phyloP scores from a whole-genome alignment of 2,888 invertebrate species.

The Caenorhabditis angaria region DNA sequence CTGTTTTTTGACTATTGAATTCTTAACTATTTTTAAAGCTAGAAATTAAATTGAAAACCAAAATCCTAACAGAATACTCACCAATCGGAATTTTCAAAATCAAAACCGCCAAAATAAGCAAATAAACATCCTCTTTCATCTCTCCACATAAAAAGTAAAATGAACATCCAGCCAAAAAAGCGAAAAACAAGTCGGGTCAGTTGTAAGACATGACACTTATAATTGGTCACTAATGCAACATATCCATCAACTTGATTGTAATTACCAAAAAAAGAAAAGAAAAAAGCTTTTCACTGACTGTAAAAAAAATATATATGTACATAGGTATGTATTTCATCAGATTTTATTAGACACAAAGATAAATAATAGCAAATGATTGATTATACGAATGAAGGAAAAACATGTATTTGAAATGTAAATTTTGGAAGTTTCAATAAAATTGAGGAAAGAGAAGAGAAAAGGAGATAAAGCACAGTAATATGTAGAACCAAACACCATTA shows the following conservation, averaged over 20 bases:
- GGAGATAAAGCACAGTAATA: not conserved
- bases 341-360: too few species aligned
- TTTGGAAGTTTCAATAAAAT: too few species aligned
- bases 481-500: not conserved
- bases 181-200: not conserved
- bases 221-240: slow-evolving; percentile 23
- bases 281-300: not conserved
- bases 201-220: slow-evolving; percentile 10
- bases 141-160: not conserved
- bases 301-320: not conserved
- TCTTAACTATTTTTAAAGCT: too few species aligned
- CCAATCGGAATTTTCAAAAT: slow-evolving; percentile 2
- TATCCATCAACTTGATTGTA: slow-evolving; percentile 25
- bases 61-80: not conserved
- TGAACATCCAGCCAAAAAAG: not conserved
- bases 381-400: too few species aligned
- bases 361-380: too few species aligned
- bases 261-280: not conserved
- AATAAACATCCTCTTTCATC: slow-evolving; percentile 7
- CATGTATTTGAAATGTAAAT: too few species aligned
- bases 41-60: too few species aligned
- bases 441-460: not conserved
- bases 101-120: not conserved
- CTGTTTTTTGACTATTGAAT: too few species aligned
- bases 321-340: too few species aligned